Evolutionary conservation across 2,113 vertebrate genomes (phyloP).

Genomic region (Candoia aspera): DNA sequence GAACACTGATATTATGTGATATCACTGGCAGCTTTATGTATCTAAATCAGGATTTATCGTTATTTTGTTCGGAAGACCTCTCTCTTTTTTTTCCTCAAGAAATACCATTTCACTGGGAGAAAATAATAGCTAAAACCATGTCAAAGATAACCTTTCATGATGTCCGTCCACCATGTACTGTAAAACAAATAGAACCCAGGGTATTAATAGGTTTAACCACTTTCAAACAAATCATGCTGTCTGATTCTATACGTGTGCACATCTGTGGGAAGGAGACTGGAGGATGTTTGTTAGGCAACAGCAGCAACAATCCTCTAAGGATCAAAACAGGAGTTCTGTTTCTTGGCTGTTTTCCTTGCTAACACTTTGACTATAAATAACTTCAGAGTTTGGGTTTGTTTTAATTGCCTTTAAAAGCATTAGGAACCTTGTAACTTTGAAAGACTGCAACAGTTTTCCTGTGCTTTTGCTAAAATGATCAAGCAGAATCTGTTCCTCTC

Average conservation of each 20-base stretch:
- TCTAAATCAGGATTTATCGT: conserved; percentile 98
- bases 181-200: conserved; percentile 82
- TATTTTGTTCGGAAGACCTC: conserved; percentile 99
- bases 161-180: conserved; percentile 73
- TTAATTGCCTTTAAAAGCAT: conserved; percentile 68
- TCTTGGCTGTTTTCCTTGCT: conserved; percentile 62
- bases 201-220: conserved; percentile 80
- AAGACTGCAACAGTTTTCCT: conserved; percentile 47
- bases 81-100: conserved; percentile 81
- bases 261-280: not conserved
- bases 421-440: conserved; percentile 51
- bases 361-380: conserved; percentile 67
- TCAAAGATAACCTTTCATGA: conserved; percentile 88
- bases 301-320: conserved; percentile 14
- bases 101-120: conserved; percentile 91
- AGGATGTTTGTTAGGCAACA: not conserved
- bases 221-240: conserved; percentile 77
- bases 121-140: conserved; percentile 87
- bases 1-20: conserved; percentile 99
- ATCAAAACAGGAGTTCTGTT: conserved; percentile 42
- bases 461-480: conserved; percentile 17
- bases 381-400: conserved; percentile 63
- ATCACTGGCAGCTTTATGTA: conserved; percentile 99
- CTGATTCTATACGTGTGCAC: conserved; percentile 44
- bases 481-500: not conserved